Percentiles rank a stretch among this genome's conserved stretches.
Evolutionary conservation across 2,797 vertebrate genomes (phyloP).

Genomic region (Apogon hyalosoma): DNA sequence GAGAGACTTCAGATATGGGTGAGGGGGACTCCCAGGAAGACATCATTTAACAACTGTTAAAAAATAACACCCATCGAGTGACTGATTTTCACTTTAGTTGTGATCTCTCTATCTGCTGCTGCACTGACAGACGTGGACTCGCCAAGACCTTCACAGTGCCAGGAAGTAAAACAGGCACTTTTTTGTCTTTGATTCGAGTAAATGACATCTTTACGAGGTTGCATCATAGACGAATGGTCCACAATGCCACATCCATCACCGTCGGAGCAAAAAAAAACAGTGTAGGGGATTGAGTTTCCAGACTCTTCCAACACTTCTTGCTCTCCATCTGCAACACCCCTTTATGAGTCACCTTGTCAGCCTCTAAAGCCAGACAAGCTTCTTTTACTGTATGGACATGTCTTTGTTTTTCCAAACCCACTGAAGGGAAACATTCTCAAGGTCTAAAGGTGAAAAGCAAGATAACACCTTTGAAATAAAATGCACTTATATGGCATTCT

Average conservation of each 20-base stretch:
- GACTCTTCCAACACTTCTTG: slow-evolving; percentile 68
- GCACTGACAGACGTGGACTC: slow-evolving; percentile 52
- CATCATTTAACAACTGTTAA: slow-evolving; percentile 74
- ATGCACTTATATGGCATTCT: slow-evolving; percentile 16
- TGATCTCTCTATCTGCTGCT: slow-evolving; percentile 69
- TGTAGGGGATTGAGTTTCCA: slow-evolving; percentile 71
- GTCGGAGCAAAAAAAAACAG: slow-evolving; percentile 30
- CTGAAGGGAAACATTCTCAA: slow-evolving; percentile 54
- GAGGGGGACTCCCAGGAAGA: slow-evolving; percentile 64
- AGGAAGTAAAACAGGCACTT: slow-evolving; percentile 68
- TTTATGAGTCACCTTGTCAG: slow-evolving; percentile 79
- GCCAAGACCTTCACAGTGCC: slow-evolving; percentile 52
- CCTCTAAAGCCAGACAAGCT: slow-evolving; percentile 64
- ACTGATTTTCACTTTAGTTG: slow-evolving; percentile 66
- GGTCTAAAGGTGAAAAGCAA: slow-evolving; percentile 40
- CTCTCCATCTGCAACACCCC: slow-evolving; percentile 64
- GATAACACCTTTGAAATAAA: slow-evolving; percentile 29
- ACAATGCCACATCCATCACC: slow-evolving; percentile 74
- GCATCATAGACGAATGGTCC: slow-evolving; percentile 69
- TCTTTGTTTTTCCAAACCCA: slow-evolving; percentile 58
- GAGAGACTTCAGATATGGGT: slow-evolving; percentile 56
- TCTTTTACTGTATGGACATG: slow-evolving; percentile 66
- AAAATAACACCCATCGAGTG: slow-evolving; percentile 62
- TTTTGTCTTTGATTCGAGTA: slow-evolving; percentile 76
- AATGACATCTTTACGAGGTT: slow-evolving; percentile 81